Evolutionary conservation across 1,140 invertebrate genomes (phyloP).

Genomic region (Himalopsyche phryganea): DNA sequence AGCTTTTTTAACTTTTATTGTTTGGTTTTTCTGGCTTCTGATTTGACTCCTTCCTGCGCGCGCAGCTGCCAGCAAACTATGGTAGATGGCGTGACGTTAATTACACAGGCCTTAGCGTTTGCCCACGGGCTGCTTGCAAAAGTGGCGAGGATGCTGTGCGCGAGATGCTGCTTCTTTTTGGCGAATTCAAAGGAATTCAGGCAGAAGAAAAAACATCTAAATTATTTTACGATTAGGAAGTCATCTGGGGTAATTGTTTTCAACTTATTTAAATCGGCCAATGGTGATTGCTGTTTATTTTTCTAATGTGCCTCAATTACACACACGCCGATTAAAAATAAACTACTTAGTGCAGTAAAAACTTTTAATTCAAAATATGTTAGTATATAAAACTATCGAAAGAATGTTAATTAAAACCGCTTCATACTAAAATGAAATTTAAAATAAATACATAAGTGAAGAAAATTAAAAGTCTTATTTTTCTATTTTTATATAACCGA

Average conservation of each 20-base stretch:
- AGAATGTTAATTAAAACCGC: too few relatives aligned
- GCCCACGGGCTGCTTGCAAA: slow-evolving; percentile 7
- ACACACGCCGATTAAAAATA: background rate
- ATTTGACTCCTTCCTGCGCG: slow-evolving; percentile 1
- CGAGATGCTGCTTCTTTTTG: slow-evolving; percentile 7
- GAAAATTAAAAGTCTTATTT: too few relatives aligned
- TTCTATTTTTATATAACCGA: too few relatives aligned
- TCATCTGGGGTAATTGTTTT: slow-evolving; percentile 25
- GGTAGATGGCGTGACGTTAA: slow-evolving; percentile 31
- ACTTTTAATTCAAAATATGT: too few relatives aligned
- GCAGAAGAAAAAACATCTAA: background rate
- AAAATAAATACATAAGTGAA: too few relatives aligned
- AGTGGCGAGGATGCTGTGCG: slow-evolving; percentile 16
- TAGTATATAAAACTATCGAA: too few relatives aligned
- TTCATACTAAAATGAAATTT: too few relatives aligned
- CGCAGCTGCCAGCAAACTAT: slow-evolving; percentile 10
- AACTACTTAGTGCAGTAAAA: too few relatives aligned
- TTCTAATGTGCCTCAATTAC: too few relatives aligned
- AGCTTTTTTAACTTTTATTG: slow-evolving; percentile 11
- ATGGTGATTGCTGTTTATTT: background rate
- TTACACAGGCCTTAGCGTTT: slow-evolving; percentile 2
- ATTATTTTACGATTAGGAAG: slow-evolving; percentile 29
- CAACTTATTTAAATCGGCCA: background rate
- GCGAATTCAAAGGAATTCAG: slow-evolving; percentile 1
- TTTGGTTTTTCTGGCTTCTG: slow-evolving; percentile 7